Percentiles rank a stretch among this genome's conserved stretches.
Evolutionary conservation across 2,888 invertebrate genomes (phyloP).

Genomic region (Elegia similella): DNA sequence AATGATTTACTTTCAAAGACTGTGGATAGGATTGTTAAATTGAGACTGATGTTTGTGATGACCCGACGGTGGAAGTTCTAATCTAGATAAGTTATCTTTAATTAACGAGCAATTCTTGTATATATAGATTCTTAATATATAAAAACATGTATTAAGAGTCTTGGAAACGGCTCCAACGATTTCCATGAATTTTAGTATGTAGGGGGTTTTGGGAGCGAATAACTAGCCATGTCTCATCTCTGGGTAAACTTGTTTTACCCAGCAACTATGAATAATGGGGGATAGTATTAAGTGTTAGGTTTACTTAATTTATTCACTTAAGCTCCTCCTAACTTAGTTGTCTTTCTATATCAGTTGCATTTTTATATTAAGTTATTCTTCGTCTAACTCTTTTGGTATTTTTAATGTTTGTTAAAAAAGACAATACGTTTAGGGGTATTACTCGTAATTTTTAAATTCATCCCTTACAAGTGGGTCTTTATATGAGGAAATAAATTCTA

Average conservation of each 20-base stretch:
- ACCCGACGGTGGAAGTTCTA: conserved; percentile 44
- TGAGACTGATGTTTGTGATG: conserved; percentile 78
- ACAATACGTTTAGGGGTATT: conserved; percentile 2
- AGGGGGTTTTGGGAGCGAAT: no score
- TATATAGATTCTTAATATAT: no score
- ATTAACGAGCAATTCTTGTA: no score
- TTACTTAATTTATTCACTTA: conserved; percentile 35
- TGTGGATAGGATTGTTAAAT: conserved; percentile 50
- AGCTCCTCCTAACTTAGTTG: conserved; percentile 28
- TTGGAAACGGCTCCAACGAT: no score
- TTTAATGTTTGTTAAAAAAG: neutral
- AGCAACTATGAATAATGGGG: conserved; percentile 30
- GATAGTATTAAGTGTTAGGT: conserved; percentile 43
- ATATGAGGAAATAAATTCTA: conserved; percentile 38
- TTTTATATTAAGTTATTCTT: conserved; percentile 4
- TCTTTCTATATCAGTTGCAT: conserved; percentile 1
- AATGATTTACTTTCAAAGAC: conserved; percentile 61
- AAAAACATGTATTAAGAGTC: no score
- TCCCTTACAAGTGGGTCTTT: neutral
- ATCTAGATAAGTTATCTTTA: conserved; percentile 26
- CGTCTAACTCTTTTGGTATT: conserved; percentile 1
- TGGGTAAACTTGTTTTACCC: no score
- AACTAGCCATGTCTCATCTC: no score
- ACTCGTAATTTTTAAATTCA: neutral
- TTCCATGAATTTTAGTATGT: no score